Conservation (phyloP, 2,888 invertebrate species). For the Abscondita cerata region DNA sequence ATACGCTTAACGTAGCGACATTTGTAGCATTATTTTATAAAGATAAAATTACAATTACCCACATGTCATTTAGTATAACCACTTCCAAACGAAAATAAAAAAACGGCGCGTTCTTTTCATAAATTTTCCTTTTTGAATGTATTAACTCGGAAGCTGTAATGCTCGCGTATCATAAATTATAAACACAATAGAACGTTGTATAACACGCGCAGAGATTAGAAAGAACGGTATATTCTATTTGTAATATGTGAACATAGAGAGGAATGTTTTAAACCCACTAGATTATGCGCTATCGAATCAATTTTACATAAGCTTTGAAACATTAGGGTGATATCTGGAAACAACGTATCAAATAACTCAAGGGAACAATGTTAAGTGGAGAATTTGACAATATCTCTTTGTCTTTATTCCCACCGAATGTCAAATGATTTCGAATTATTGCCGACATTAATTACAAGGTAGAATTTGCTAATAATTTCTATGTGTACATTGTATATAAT, state of each 20-base stretch:
- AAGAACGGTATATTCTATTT: neutral
- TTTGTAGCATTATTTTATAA: too few species aligned
- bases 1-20: too few species aligned
- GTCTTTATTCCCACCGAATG: slow-evolving; percentile 19
- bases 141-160: too few species aligned
- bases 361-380: slow-evolving; percentile 36
- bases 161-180: too few species aligned
- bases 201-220: neutral
- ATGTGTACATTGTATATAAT: too few species aligned
- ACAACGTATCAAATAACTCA: slow-evolving; percentile 37
- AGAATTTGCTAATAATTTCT: neutral
- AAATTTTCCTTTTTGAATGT: too few species aligned
- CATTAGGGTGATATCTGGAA: slow-evolving; percentile 33
- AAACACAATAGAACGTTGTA: too few species aligned
- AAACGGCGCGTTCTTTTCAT: too few species aligned
- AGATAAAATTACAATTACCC: too few species aligned
- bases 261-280: slow-evolving; percentile 14
- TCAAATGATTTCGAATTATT: slow-evolving; percentile 2
- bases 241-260: neutral
- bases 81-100: too few species aligned
- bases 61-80: too few species aligned
- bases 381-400: slow-evolving; percentile 39
- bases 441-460: neutral
- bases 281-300: slow-evolving; percentile 31
- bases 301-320: slow-evolving; percentile 27